A percentile compares a stretch with the other conserved stretches of the same genome.
These are phyloP conservation scores for Cephalopterus ornatus DNA, from an alignment of 2,113 vertebrate genomes.

Conservation along the genomic window DNA sequence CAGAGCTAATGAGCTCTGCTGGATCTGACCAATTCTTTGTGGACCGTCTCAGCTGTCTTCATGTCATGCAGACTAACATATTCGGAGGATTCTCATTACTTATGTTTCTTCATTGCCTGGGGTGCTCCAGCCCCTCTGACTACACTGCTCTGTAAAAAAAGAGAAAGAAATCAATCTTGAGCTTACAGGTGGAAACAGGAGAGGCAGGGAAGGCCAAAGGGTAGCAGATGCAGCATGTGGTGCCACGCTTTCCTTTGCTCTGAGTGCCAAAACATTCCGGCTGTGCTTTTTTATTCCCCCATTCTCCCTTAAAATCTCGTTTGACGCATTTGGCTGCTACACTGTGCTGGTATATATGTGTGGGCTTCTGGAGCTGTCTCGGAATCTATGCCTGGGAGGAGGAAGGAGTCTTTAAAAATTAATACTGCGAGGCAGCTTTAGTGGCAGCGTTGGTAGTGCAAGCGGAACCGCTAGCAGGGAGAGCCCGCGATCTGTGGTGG, in stretches of 20 bases:
- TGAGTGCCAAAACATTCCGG: not conserved
- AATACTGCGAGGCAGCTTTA: constrained; percentile 54
- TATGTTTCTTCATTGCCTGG: constrained; percentile 55
- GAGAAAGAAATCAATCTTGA: constrained; percentile 30
- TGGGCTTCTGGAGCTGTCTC: constrained; percentile 45
- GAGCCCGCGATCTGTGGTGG: not conserved
- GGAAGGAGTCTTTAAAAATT: constrained; percentile 59
- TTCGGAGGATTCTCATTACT: constrained; percentile 49
- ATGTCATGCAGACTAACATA: constrained; percentile 44
- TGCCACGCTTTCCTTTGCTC: not conserved
- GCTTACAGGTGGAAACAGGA: constrained; percentile 25
- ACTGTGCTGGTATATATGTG: not conserved
- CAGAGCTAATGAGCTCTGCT: constrained; percentile 63
- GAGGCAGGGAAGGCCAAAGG: not conserved
- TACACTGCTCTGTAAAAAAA: not conserved
- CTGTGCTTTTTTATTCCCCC: constrained; percentile 20
- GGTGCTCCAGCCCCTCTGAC: constrained; percentile 48
- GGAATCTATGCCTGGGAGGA: constrained; percentile 47
- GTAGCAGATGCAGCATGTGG: not conserved
- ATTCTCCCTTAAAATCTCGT: constrained; percentile 29
- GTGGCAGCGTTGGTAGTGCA: constrained; percentile 30
- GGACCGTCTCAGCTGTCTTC: constrained; percentile 52
- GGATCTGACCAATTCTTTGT: constrained; percentile 43
- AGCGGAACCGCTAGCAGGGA: not conserved
- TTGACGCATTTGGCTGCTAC: constrained; percentile 15